Conservation (phyloP, 2,888 invertebrate species). For the Diogma glabrata region DNA sequence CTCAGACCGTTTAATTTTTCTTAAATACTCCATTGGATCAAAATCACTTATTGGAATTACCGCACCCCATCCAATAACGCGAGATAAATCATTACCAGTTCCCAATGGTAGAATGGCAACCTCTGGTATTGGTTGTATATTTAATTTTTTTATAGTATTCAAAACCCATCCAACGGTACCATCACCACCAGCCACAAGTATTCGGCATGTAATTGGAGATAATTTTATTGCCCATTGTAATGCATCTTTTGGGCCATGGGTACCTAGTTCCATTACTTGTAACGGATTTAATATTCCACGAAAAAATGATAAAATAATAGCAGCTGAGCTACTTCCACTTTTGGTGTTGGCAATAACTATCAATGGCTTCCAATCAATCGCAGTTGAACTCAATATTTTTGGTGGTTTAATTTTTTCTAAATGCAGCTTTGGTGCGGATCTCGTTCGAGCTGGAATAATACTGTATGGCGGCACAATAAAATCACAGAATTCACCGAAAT, state of each 20-base stretch:
- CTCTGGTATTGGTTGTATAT: constrained; percentile 51
- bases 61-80: constrained; percentile 85
- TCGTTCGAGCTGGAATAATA: constrained; percentile 58
- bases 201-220: constrained; percentile 37
- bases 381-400: no score
- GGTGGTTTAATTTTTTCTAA: constrained; percentile 50
- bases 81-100: constrained; percentile 90
- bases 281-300: constrained; percentile 76
- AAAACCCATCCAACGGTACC: constrained; percentile 89
- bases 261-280: constrained; percentile 75
- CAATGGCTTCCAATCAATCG: constrained; percentile 74
- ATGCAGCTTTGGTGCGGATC: constrained; percentile 48
- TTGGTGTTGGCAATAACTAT: constrained; percentile 71
- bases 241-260: constrained; percentile 60
- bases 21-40: constrained; percentile 43
- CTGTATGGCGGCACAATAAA: constrained; percentile 80
- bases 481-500: constrained; percentile 65
- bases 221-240: constrained; percentile 59
- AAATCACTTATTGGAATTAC: constrained; percentile 54
- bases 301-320: constrained; percentile 67
- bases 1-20: constrained; percentile 29
- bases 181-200: constrained; percentile 89
- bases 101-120: constrained; percentile 83
- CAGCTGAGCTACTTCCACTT: constrained; percentile 82
- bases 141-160: constrained; percentile 40